These are phyloP conservation scores for Stenurella melanura DNA, from an alignment of 2,888 invertebrate species.

Conservation along the genomic window DNA sequence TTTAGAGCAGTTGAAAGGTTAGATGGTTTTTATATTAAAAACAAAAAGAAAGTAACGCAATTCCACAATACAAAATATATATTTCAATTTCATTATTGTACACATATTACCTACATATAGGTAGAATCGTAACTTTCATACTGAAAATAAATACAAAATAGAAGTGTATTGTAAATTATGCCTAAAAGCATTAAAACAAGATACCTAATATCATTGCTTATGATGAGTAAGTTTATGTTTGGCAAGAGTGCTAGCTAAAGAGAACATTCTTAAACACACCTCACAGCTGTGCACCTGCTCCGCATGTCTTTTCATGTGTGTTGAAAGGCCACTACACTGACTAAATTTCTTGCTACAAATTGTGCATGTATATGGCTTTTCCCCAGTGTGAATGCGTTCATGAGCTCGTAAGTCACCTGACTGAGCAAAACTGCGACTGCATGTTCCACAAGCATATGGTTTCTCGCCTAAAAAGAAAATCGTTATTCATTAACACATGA, in stretches of 20 bases:
- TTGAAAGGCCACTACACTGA: background rate
- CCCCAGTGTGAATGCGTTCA: constrained; percentile 2
- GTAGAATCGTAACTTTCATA: no score
- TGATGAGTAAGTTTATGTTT: background rate
- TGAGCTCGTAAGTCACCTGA: constrained; percentile 11
- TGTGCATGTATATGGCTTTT: constrained; percentile 12
- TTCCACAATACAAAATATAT: no score
- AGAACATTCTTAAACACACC: background rate
- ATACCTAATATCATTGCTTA: background rate
- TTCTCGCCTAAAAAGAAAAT: constrained; percentile 1
- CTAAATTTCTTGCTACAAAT: background rate
- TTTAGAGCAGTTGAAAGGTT: no score
- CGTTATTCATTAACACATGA: background rate
- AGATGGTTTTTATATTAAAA: no score
- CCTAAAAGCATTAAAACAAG: no score
- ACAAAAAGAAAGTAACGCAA: no score
- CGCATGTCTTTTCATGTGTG: background rate
- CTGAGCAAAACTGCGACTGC: background rate
- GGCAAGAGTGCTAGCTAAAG: background rate
- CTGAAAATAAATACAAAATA: no score
- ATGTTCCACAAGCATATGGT: background rate
- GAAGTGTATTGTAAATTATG: no score
- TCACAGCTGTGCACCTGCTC: background rate
- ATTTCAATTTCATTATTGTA: no score
- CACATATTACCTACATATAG: no score